Evolutionary conservation across 2,888 invertebrate species (phyloP).

Genomic region (Molanna angustata): DNA sequence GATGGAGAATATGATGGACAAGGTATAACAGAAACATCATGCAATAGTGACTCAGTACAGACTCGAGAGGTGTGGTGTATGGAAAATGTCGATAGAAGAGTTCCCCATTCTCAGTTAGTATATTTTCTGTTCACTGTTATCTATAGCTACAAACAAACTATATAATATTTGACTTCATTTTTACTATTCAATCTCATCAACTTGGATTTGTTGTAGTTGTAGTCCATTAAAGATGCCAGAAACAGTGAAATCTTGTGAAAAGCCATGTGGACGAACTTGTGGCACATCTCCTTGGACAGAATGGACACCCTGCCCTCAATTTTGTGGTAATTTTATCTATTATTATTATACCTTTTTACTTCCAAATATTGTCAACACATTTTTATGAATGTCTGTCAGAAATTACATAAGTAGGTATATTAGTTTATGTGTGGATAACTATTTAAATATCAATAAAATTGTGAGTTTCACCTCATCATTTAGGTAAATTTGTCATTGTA

Average conservation of each 20-base stretch:
- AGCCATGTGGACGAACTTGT: conserved; percentile 60
- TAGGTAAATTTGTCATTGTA: too few relatives aligned
- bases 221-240: conserved; percentile 52
- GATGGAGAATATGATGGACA: not conserved
- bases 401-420: too few relatives aligned
- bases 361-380: not conserved
- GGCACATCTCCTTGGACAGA: conserved; percentile 62
- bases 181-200: not conserved
- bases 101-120: conserved; percentile 53
- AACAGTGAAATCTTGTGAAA: conserved; percentile 50
- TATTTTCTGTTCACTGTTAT: not conserved
- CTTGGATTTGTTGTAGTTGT: conserved; percentile 42
- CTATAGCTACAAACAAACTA: not conserved
- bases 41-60: conserved; percentile 40
- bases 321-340: conserved; percentile 43
- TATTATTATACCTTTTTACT: not conserved
- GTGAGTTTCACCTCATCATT: too few relatives aligned
- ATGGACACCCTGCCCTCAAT: conserved; percentile 60
- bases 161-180: too few relatives aligned
- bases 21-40: conserved; percentile 22
- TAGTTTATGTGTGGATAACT: too few relatives aligned
- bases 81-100: conserved; percentile 55
- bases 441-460: too few relatives aligned
- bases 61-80: conserved; percentile 56
- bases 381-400: too few relatives aligned